phyloP scores from a whole-genome alignment of 2,113 vertebrate genomes.

The Callipepla californica region DNA sequence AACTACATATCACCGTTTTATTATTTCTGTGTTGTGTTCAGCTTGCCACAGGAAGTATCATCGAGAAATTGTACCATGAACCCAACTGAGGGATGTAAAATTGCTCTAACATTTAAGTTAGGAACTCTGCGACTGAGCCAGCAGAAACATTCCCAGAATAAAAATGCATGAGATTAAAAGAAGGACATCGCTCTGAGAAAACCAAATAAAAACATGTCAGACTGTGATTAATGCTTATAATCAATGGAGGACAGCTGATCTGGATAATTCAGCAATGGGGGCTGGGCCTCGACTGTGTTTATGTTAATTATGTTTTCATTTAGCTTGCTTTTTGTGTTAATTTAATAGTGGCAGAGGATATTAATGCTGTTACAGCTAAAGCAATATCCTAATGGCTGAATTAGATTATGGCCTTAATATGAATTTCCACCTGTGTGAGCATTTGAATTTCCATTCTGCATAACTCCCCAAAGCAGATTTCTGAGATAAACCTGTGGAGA shows the following conservation, averaged over 20 bases:
- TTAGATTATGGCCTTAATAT: background rate
- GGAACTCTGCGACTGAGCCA: background rate
- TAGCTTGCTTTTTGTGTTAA: slow-evolving; percentile 28
- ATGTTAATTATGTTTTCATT: background rate
- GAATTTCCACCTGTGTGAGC: background rate
- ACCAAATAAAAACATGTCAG: background rate
- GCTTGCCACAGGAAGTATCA: background rate
- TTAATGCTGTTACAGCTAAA: background rate
- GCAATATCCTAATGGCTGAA: slow-evolving; percentile 11
- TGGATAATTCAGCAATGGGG: background rate
- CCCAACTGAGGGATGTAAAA: background rate
- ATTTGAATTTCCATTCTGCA: background rate
- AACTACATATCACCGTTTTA: background rate
- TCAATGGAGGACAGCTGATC: background rate
- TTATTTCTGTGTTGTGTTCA: background rate
- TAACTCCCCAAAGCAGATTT: slow-evolving; percentile 9
- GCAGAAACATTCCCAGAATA: background rate
- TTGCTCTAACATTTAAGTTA: background rate
- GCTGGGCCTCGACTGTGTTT: background rate
- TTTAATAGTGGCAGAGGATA: slow-evolving; percentile 1
- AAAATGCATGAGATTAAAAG: background rate
- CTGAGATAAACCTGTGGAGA: background rate
- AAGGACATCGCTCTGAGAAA: background rate
- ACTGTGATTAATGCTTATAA: background rate
- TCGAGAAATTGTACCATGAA: background rate